phyloP scores from a whole-genome alignment of 1,140 invertebrate genomes.

The Littorina saxatilis region DNA sequence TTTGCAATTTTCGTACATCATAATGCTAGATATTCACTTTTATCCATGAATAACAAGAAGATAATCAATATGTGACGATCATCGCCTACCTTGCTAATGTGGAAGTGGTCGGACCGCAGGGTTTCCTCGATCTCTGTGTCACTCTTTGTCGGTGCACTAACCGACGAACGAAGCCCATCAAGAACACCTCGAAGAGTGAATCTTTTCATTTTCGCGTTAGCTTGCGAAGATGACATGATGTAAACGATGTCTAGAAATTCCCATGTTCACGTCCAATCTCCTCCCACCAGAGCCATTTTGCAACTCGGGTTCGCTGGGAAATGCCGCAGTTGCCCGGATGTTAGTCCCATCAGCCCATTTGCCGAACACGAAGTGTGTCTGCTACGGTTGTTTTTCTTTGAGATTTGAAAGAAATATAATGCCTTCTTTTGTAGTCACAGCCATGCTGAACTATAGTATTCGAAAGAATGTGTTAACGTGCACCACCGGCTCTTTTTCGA shows the following conservation, averaged over 20 bases:
- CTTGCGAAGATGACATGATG: slow-evolving; percentile 51
- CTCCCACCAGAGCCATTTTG: slow-evolving; percentile 46
- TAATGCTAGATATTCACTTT: slow-evolving; percentile 22
- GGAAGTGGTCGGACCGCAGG: slow-evolving; percentile 67
- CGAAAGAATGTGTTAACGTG: too few species aligned
- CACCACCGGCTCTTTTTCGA: too few species aligned
- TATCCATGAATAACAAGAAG: slow-evolving; percentile 36
- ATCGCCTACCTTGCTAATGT: slow-evolving; percentile 67
- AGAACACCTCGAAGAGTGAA: slow-evolving; percentile 67
- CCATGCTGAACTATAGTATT: too few species aligned
- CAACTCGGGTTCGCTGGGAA: slow-evolving; percentile 36
- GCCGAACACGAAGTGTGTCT: slow-evolving; percentile 18
- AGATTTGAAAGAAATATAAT: not conserved
- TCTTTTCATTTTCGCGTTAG: slow-evolving; percentile 65
- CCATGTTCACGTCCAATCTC: slow-evolving; percentile 48
- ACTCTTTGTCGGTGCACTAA: slow-evolving; percentile 62
- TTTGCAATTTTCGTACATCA: slow-evolving; percentile 1
- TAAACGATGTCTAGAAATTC: slow-evolving; percentile 34
- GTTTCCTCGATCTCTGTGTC: slow-evolving; percentile 70
- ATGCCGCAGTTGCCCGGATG: slow-evolving; percentile 43
- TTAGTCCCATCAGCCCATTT: slow-evolving; percentile 39
- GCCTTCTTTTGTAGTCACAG: too few species aligned
- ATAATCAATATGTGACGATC: slow-evolving; percentile 31
- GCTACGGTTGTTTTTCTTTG: not conserved
- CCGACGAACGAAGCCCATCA: slow-evolving; percentile 67